Base-by-base conservation (phyloP, 2,888 invertebrate genomes). In the Mycogona germanica region DNA sequence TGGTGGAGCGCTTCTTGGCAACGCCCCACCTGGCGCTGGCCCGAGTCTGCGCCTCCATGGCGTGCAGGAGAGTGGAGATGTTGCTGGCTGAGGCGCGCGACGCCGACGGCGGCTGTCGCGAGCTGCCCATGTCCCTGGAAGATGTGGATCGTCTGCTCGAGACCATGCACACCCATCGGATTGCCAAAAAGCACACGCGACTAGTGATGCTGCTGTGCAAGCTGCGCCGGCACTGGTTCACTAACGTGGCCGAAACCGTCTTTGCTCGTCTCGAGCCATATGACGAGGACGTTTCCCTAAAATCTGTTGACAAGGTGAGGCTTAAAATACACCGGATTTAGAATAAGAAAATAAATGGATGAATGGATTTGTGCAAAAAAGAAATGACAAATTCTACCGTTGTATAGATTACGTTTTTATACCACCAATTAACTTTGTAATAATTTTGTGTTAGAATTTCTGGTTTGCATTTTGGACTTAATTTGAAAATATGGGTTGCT, bases 31-130 rank as follows among this genome's bases (percentile, higher is more conserved):
- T 84, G 29, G 79, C 82, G 0, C 65, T 82, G 25, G 75, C 78
- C 1, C 76, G 83, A 58, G 70, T 80, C 64, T 82, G 83, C 51
- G 79, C 81, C n/a, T 79, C 79, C 62, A 74, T 88, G 53, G 83
- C 83, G 0, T 79, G 81, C 65, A 64, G 69, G 23, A 75, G 83
- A 59, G 76, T 84, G 40, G 81, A 79, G 64, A 72, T 79, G 59
- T 67, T 87, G n/a, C 72, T 82, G 57, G 78, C 81, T 0, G 81
- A 81, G 7, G 12, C 56, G 6, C 25, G 42, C 19, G 60, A 59
- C 38, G n/a, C n/a, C n/a, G n/a, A n/a, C n/a, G n/a, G n/a, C 14
- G 40, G 29, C 7, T 76, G 79, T 38, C 78, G 81, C 6, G 72
- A 69, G 37, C 71, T 72, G 17, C 85, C 85, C 62, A 65, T 87